Conservation (phyloP, 2,797 vertebrate species). For the Rhabdophis nuchalis region DNA sequence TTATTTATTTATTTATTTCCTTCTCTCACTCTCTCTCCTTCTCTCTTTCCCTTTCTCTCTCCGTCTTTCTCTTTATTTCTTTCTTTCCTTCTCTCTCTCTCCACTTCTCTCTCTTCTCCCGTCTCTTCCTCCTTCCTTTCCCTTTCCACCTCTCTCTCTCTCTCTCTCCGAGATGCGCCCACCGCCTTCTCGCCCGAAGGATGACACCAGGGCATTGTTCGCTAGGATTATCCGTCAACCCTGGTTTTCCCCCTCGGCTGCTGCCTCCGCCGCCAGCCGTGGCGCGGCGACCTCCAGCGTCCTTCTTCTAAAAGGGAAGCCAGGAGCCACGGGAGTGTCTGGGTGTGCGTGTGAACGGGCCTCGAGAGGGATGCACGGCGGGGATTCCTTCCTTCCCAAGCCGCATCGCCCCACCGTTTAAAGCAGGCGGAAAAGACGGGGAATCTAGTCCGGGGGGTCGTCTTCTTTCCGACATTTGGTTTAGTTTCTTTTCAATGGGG, state of each 20-base stretch:
- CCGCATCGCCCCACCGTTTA: not conserved
- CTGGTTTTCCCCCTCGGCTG: conserved; percentile 26
- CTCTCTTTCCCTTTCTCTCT: too few relatives aligned
- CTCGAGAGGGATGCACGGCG: not conserved
- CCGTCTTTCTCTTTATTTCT: too few relatives aligned
- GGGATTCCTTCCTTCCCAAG: not conserved
- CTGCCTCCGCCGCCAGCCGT: conserved; percentile 46
- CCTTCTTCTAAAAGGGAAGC: not conserved
- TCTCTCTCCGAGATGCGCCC: not conserved
- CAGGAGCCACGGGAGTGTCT: not conserved
- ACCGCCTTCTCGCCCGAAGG: not conserved
- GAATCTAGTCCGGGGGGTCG: not conserved
- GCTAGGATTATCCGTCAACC: conserved; percentile 46
- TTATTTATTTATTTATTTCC: too few relatives aligned
- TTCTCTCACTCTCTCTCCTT: not conserved
- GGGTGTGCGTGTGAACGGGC: not conserved
- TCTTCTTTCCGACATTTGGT: not conserved
- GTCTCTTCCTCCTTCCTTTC: not conserved
- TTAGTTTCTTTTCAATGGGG: not conserved
- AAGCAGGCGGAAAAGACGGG: not conserved
- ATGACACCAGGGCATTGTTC: conserved; percentile 57
- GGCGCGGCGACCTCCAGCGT: conserved; percentile 53
- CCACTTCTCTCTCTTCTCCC: not conserved
- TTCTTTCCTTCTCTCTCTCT: too few relatives aligned
- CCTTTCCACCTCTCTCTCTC: not conserved